Evolutionary conservation across 1,140 invertebrate species (phyloP), one percentile per base, ranked within the genome.

Genomic region (Augochlora pura): DNA sequence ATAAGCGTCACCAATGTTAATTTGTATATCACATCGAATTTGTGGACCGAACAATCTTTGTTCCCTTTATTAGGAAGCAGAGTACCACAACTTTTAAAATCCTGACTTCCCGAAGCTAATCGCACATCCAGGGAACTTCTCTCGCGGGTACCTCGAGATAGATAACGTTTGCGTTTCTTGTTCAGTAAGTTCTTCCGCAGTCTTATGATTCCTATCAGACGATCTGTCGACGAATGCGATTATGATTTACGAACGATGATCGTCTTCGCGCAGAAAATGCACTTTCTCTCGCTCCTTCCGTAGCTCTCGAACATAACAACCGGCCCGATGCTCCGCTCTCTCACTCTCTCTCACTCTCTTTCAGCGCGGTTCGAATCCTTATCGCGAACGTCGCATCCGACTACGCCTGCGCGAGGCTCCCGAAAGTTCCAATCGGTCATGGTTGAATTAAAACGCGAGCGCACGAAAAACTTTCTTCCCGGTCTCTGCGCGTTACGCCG

Each of bases 401-500:
- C 71, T n/a, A 52, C 49, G 38, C 62, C 60, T 23, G 14, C 25
- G 75, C 14, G 52, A 25, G 64, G 10, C n/a, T 57, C 42, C 63
- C 66, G 65, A 60, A 74, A 65, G 42, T 87, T 54, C n/a, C 64
- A 85, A 81, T 88, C 85, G 83, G 78, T 88, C 82, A 81, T 83
- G 74, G 65, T 85, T 85, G 80, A 82, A 78, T 63, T 80, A 75
- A n/a, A 23, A 60, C 49, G 60, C 74, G 64, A 75, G 60, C 82
- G 63, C 62, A 32, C n/a, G 71, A 27, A 78, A 23, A 82, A 80
- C 64, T 39, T 75, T 72, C 59, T 64, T 69, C 60, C 63, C 38
- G 67, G 16, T 63, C 27, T 65, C 25, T 16, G 52, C 66, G 49
- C 66, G 49, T n/a, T 57, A 62, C 42, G 21, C 67, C 60, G 60